Conservation (phyloP, 1,140 invertebrate genomes). For the Papilio aristodemus region DNA sequence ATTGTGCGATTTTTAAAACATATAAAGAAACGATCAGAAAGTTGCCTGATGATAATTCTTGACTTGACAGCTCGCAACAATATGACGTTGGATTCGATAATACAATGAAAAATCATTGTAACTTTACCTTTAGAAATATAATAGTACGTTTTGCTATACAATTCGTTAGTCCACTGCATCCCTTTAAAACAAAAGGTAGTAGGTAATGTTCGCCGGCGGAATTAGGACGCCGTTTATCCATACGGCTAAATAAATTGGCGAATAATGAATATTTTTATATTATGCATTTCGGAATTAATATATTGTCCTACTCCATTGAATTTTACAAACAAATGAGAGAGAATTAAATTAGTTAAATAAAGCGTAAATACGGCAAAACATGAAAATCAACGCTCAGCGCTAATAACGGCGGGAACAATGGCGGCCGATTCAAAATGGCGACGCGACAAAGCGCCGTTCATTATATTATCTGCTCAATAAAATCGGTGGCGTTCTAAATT, state of each 20-base stretch:
- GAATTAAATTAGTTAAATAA: slow-evolving; percentile 36
- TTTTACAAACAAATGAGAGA: slow-evolving; percentile 29
- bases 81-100: no score
- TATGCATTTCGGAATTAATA: slow-evolving; percentile 2
- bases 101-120: no score
- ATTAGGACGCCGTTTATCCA: neutral
- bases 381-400: slow-evolving; percentile 30
- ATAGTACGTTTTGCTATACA: no score
- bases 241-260: neutral
- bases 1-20: no score
- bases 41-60: no score
- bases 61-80: no score
- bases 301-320: slow-evolving; percentile 12
- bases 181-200: neutral
- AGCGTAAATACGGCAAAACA: slow-evolving; percentile 31
- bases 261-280: neutral
- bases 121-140: no score
- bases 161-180: no score
- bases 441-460: slow-evolving; percentile 54
- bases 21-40: no score
- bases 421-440: slow-evolving; percentile 47
- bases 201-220: neutral
- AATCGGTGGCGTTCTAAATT: slow-evolving; percentile 73
- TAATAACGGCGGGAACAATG: slow-evolving; percentile 33
- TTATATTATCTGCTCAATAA: slow-evolving; percentile 69